These are phyloP conservation scores for Lutraria rhynchaena DNA, from an alignment of 1,140 invertebrate genomes.

Conservation along the genomic window DNA sequence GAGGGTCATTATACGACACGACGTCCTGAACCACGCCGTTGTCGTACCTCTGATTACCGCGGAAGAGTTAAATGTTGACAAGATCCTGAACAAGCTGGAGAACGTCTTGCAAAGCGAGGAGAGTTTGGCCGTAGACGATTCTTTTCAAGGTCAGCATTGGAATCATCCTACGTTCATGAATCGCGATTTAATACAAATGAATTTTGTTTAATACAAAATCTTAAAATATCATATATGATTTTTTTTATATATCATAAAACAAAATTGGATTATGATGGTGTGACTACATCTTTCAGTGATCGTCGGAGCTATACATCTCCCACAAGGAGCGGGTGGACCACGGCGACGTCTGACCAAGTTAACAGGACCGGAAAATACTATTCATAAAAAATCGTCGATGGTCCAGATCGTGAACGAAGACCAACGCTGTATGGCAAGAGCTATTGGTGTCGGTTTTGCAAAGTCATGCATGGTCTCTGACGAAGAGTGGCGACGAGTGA, in stretches of 20 bases:
- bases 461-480: not conserved
- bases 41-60: conserved; percentile 10
- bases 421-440: conserved; percentile 29
- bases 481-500: conserved; percentile 9
- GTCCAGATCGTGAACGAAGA: conserved; percentile 46
- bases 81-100: conserved; percentile 3
- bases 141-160: conserved; percentile 5
- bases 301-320: conserved; percentile 18
- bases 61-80: conserved; percentile 20
- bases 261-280: too few species aligned
- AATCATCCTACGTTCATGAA: not conserved
- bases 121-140: conserved; percentile 17
- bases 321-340: conserved; percentile 1
- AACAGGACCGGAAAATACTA: not conserved
- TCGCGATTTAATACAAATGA: too few species aligned
- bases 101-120: conserved; percentile 37
- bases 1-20: not conserved
- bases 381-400: conserved; percentile 41
- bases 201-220: too few species aligned
- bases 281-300: too few species aligned
- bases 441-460: conserved; percentile 12
- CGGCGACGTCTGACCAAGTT: not conserved
- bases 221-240: too few species aligned
- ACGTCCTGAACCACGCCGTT: conserved; percentile 13
- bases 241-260: too few species aligned